Percentiles rank a stretch among this genome's conserved stretches.
phyloP scores from a whole-genome alignment of 1,140 invertebrate species.

The Drosophila truncata region DNA sequence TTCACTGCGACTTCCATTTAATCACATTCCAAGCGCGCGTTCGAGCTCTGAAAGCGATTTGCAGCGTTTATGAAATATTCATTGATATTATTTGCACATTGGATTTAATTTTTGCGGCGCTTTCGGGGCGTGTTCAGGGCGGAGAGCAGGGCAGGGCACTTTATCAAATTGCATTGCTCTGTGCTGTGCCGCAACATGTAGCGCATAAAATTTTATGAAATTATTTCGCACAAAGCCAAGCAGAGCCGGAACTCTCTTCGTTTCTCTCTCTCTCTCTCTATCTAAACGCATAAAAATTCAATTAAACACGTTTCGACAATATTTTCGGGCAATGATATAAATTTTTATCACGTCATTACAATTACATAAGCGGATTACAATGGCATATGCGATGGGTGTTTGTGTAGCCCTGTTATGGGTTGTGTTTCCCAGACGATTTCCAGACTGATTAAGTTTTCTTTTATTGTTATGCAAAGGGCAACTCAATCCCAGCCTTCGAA shows the following conservation, averaged over 20 bases:
- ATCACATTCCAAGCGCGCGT: conserved; percentile 21
- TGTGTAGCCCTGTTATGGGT: neutral
- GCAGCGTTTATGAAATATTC: conserved; percentile 57
- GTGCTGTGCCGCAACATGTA: conserved; percentile 36
- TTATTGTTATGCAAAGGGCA: conserved; percentile 69
- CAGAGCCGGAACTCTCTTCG: conserved; percentile 23
- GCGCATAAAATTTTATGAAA: conserved; percentile 77
- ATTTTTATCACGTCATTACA: conserved; percentile 82
- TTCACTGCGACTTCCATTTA: conserved; percentile 29
- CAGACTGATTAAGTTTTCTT: conserved; percentile 78
- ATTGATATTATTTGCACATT: conserved; percentile 64
- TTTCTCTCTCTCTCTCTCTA: conserved; percentile 1
- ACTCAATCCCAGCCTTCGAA: conserved; percentile 32
- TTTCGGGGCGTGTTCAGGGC: conserved; percentile 17
- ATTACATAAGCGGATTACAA: conserved; percentile 78
- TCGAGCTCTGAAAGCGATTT: conserved; percentile 40
- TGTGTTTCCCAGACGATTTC: conserved; percentile 63
- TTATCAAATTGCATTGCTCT: conserved; percentile 54
- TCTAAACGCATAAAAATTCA: conserved; percentile 79
- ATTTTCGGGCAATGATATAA: conserved; percentile 78
- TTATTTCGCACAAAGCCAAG: conserved; percentile 52
- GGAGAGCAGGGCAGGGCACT: conserved; percentile 32
- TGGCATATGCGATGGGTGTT: conserved; percentile 30
- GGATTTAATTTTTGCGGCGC: conserved; percentile 38
- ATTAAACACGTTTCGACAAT: conserved; percentile 81